Evolutionary conservation across 92 coral and sea anemone species (phyloP), one percentile per base, ranked within the genome.

Genomic region (Porites lobata): DNA sequence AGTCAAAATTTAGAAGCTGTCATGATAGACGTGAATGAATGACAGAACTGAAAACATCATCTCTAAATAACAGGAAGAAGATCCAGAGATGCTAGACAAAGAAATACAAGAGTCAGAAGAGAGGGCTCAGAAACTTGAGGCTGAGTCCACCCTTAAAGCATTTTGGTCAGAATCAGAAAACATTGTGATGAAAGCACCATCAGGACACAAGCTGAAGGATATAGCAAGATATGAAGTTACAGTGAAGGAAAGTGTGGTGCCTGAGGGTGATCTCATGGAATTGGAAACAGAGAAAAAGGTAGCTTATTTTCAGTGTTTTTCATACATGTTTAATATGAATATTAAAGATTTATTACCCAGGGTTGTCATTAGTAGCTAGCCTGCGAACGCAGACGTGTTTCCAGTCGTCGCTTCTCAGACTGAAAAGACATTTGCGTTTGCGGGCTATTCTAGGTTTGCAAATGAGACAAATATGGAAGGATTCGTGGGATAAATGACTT

Each of bases 201-300:
- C 96, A 1, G 99, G 99, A 0, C 96, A 95, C 92, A 97, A 90
- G 87, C 91, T 97, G 2, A 97, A 97, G 77, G 99, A 97, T 72
- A 92, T 95, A 10, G 99, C 98, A 32, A 92, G 90, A 90, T 97
- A 94, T 81, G 95, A 94, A 77, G 99, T 95, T 43, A 56, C 29
- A 14, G 92, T 97, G 26, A 90, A 85, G 76, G 98, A 97, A 84
- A 92, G 86, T 32, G 70, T 76, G 72, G 71, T 95, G 18, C 94
- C 94, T 18, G 96, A 92, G 68, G 92, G 88, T 11, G 38, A 62
- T 84, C 81, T 95, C 43, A 79, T 83, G 21, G 94, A 95, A 38
- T 52, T 95, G n/a, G 94, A 90, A 9, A 86, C 86, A 56, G 99
- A 97, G 51, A 89, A 88, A 87, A 94, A 86, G 98, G 99, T 95